Evolutionary conservation across 1,140 invertebrate species (phyloP).

Genomic region (Listronotus bonariensis): DNA sequence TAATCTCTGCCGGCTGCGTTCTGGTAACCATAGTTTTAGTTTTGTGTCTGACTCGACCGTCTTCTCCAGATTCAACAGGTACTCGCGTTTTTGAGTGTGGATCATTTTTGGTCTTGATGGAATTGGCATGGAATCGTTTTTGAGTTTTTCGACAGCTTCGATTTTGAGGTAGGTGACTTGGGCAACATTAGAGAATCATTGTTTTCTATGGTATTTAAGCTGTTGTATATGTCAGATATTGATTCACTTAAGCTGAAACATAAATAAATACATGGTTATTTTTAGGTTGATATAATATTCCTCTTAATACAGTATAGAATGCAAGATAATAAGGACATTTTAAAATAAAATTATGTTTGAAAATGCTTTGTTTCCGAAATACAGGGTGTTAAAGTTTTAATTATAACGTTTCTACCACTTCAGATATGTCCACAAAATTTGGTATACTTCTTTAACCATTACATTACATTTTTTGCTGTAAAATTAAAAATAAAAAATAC

Average conservation of each 20-base stretch:
- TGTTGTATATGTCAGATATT: conserved; percentile 30
- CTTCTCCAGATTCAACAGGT: conserved; percentile 59
- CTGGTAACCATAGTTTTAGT: conserved; percentile 63
- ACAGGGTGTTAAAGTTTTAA: too few species aligned
- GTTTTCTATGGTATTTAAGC: conserved; percentile 18
- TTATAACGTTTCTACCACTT: too few species aligned
- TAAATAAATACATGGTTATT: too few species aligned
- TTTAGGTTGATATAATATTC: too few species aligned
- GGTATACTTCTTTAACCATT: too few species aligned
- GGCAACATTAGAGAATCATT: conserved; percentile 25
- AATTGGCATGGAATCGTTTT: conserved; percentile 48
- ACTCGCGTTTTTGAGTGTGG: conserved; percentile 68
- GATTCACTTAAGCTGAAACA: conserved; percentile 30
- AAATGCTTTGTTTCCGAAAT: too few species aligned
- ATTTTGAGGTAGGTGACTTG: conserved; percentile 39
- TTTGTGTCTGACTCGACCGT: conserved; percentile 61
- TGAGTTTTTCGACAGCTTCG: conserved; percentile 55
- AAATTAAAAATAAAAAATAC: too few species aligned
- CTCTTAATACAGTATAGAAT: too few species aligned
- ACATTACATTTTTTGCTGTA: too few species aligned
- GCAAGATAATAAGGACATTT: too few species aligned
- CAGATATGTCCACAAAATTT: too few species aligned
- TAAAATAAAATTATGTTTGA: too few species aligned
- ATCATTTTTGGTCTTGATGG: conserved; percentile 72
- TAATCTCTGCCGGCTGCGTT: conserved; percentile 60